phyloP scores from a whole-genome alignment of 2,888 invertebrate genomes.

The Buathra laborator region DNA sequence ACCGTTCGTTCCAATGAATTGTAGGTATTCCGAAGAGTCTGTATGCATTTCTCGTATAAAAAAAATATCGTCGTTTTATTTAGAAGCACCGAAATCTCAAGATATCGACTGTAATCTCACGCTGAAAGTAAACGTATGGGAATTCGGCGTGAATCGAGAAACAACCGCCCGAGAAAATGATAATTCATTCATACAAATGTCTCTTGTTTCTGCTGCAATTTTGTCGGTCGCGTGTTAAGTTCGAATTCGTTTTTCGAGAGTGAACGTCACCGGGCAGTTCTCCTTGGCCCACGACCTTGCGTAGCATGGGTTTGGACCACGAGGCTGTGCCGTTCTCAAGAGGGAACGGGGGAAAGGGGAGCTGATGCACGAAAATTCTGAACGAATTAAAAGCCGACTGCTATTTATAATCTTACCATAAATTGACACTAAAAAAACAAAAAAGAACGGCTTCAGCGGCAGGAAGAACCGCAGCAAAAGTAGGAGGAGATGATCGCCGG shows the following conservation, averaged over 20 bases:
- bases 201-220: not conserved
- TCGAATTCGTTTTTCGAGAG: constrained; percentile 58
- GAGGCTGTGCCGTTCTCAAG: constrained; percentile 14
- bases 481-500: not conserved
- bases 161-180: not conserved
- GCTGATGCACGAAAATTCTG: constrained; percentile 47
- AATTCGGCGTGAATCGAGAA: not conserved
- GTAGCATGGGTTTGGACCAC: not conserved
- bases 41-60: not conserved
- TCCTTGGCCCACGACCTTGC: constrained; percentile 72
- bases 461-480: not conserved
- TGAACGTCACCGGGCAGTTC: constrained; percentile 66
- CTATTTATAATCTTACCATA: constrained; percentile 30
- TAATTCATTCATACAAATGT: constrained; percentile 9
- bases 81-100: not conserved
- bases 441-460: constrained; percentile 11
- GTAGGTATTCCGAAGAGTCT: too few relatives aligned
- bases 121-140: not conserved
- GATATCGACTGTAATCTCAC: not conserved
- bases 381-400: constrained; percentile 32
- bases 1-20: too few relatives aligned
- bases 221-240: constrained; percentile 2
- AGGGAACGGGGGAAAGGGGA: not conserved
- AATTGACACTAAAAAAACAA: constrained; percentile 2
- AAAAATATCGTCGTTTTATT: not conserved